phyloP scores from a whole-genome alignment of 2,113 vertebrate genomes.

The Rhineura floridana region DNA sequence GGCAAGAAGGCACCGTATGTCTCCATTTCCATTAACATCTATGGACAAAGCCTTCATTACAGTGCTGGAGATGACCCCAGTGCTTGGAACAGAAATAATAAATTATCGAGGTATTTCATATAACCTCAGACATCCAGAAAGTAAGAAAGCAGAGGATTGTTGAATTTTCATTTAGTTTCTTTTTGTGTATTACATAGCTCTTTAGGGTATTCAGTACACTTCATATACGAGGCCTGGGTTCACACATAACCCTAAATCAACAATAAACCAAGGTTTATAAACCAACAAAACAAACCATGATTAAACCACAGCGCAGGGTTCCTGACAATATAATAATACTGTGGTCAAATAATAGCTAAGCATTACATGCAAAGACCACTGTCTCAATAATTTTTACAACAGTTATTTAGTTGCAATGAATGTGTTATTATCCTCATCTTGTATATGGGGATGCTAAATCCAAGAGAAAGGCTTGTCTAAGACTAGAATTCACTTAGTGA shows the following conservation, averaged over 20 bases:
- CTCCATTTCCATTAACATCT: slow-evolving; percentile 96
- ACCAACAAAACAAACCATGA: too few relatives aligned
- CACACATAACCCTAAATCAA: too few relatives aligned
- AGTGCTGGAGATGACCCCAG: slow-evolving; percentile 98
- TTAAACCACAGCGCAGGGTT: too few relatives aligned
- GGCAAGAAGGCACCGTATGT: slow-evolving; percentile 98
- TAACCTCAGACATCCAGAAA: not conserved
- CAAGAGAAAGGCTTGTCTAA: not conserved
- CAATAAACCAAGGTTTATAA: too few relatives aligned
- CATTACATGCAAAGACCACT: not conserved
- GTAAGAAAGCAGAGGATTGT: slow-evolving; percentile 13
- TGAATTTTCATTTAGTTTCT: not conserved
- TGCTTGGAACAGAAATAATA: slow-evolving; percentile 98
- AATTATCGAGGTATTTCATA: slow-evolving; percentile 92
- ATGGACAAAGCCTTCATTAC: slow-evolving; percentile 99
- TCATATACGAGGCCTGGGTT: not conserved
- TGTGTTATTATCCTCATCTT: not conserved
- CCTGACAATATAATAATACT: too few relatives aligned
- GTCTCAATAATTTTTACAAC: not conserved
- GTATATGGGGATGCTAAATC: not conserved
- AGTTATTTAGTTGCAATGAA: not conserved
- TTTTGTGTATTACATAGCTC: not conserved
- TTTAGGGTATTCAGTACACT: not conserved
- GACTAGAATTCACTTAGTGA: not conserved
- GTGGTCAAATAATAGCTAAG: too few relatives aligned